phyloP scores from a whole-genome alignment of 2,113 vertebrate genomes.

The Mastomys coucha region DNA sequence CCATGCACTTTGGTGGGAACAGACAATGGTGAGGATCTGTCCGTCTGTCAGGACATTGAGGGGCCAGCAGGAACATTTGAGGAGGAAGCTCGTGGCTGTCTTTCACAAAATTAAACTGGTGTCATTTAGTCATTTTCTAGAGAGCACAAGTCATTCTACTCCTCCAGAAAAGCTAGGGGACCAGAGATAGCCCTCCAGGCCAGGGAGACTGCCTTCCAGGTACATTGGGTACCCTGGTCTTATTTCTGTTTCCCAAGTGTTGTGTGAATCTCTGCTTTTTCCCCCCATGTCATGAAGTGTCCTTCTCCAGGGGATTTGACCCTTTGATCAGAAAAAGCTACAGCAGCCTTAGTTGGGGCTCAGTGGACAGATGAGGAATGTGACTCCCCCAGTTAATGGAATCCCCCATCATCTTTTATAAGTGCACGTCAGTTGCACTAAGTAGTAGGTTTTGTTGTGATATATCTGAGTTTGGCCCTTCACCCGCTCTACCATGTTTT shows the following conservation, averaged over 20 bases:
- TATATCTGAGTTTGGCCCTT: not conserved
- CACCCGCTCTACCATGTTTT: not conserved
- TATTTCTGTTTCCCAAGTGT: not conserved
- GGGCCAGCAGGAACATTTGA: fast-evolving
- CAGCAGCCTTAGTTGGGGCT: not conserved
- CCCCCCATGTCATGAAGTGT: no score
- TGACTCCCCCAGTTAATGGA: not conserved
- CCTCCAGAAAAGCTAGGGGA: not conserved
- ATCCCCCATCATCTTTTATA: not conserved
- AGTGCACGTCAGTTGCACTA: not conserved
- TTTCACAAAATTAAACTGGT: not conserved
- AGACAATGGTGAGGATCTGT: not conserved
- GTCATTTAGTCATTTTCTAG: not conserved
- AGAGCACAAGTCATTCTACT: not conserved
- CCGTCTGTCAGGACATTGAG: not conserved
- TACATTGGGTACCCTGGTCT: not conserved
- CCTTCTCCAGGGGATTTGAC: not conserved
- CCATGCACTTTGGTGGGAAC: not conserved
- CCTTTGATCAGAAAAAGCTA: not conserved
- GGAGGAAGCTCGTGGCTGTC: not conserved
- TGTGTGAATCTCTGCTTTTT: not conserved
- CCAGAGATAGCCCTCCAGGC: not conserved
- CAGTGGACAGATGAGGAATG: not conserved
- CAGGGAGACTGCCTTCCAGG: not conserved
- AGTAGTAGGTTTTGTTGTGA: not conserved